Evolutionary conservation across 2,888 invertebrate genomes (phyloP).

Genomic region (Thecophora atra): DNA sequence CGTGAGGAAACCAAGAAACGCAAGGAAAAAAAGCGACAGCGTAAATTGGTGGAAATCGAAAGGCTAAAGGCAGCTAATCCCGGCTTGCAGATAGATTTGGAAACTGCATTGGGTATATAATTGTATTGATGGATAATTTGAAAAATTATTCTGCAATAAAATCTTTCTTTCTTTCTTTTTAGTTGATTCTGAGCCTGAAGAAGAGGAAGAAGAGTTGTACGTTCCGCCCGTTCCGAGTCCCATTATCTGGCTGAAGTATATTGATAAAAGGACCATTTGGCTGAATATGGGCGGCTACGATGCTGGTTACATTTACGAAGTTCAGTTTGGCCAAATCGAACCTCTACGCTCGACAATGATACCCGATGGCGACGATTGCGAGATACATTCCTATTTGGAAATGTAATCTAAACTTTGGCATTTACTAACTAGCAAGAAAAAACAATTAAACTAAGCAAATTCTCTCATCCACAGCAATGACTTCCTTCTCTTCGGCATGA

Average conservation of each 20-base stretch:
- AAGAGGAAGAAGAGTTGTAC: conserved; percentile 68
- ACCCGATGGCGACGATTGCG: conserved; percentile 69
- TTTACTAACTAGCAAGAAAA: not conserved
- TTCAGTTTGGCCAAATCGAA: conserved; percentile 64
- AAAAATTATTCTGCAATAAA: not conserved
- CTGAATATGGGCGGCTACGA: conserved; percentile 74
- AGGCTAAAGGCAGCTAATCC: conserved; percentile 70
- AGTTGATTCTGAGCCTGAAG: conserved; percentile 70
- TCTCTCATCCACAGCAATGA: conserved; percentile 61
- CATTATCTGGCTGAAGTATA: conserved; percentile 71
- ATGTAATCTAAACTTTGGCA: conserved; percentile 67
- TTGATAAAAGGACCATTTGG: conserved; percentile 69
- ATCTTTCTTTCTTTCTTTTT: conserved; percentile 42
- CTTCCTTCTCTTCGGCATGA: conserved; percentile 72
- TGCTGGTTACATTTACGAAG: conserved; percentile 75
- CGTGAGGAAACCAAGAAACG: conserved; percentile 68
- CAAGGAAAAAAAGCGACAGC: conserved; percentile 68
- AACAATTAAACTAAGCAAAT: not conserved
- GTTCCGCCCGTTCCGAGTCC: conserved; percentile 70
- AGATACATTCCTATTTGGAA: conserved; percentile 69
- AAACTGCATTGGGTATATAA: conserved; percentile 70
- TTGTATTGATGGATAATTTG: not conserved
- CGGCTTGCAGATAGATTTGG: conserved; percentile 71
- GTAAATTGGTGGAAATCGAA: conserved; percentile 71
- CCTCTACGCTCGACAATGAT: conserved; percentile 68